These are phyloP conservation scores for Leptonema lineaticorne DNA, from an alignment of 1,140 invertebrate genomes.

Conservation along the genomic window DNA sequence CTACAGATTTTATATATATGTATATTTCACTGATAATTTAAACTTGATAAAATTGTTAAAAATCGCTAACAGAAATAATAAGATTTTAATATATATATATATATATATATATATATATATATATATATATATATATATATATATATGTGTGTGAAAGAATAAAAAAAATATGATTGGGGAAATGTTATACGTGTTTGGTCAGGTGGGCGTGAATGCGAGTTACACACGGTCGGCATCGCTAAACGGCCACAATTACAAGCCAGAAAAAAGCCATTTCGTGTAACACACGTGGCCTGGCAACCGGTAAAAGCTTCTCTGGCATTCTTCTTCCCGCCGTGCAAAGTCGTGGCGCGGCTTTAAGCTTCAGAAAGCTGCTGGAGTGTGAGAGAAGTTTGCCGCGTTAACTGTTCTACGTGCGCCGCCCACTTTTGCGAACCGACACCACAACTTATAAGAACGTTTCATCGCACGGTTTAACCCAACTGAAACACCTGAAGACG, in stretches of 20 bases:
- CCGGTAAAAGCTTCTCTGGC: constrained; percentile 12
- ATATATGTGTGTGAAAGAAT: too few species aligned
- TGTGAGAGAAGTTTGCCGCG: neutral
- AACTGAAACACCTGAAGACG: constrained; percentile 1
- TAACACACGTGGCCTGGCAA: neutral
- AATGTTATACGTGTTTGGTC: too few species aligned
- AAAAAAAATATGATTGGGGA: too few species aligned
- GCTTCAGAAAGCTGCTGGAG: neutral
- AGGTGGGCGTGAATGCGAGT: too few species aligned
- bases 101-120: too few species aligned
- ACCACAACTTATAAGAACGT: neutral
- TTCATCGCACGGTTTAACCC: neutral
- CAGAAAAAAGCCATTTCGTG: neutral
- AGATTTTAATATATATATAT: too few species aligned
- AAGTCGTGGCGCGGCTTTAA: neutral
- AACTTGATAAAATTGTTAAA: too few species aligned
- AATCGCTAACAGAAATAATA: too few species aligned
- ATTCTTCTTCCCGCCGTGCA: neutral
- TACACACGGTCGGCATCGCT: too few species aligned
- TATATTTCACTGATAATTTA: too few species aligned
- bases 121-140: too few species aligned
- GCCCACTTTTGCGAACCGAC: neutral
- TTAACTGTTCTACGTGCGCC: constrained; percentile 5
- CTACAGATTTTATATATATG: too few species aligned
- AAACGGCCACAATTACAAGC: constrained; percentile 7